Base-by-base conservation (phyloP, 2,888 invertebrate species). In the Tethea ocularis region DNA sequence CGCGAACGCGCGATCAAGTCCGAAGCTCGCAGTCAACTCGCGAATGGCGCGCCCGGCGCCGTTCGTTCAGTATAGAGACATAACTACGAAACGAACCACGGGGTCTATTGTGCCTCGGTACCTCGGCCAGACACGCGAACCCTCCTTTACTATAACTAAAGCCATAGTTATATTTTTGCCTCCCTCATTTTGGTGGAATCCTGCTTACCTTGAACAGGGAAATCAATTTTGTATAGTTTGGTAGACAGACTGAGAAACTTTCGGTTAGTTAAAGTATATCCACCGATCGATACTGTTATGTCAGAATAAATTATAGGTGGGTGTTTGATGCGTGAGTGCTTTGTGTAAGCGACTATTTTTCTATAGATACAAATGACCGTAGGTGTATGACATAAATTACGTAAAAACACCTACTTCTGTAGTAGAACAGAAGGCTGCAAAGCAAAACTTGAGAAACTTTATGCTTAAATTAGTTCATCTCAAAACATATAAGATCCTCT, bases 11-110 rank as follows among this genome's bases (percentile, higher is more conserved):
- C 91, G 91, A 83, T 86, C 92, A 83, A 84, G 84, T 78, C 89
- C 78, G 85, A 84, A 83, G 92, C 90, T 84, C 84, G 86, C 74
- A 83, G 84, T 80, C 84, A 87, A 93, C 92, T 93, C 92, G 87
- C 85, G 79, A 84, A 75, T 77, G 74, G 80, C 75, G 80, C 79
- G 78, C 79, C 77, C 67, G 74, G 80, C 77, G 78, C 79, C 76
- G 66, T 74, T 73, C 68, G 76, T 65, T 77, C 72, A 59, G 61
- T 72, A 80, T 78, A 86, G 79, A 86, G 61, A 72, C 85, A 88
- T 88, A 87, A 72, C 83, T 87, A 86, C 69, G 68, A 78, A 70
- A 86, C 69, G 68, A 78, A 70, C 78, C 79, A 88, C 83, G 86
- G 87, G 84, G 84, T 83, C 87, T 83, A 87, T 91, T 90, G 88